Evolutionary conservation across 2,888 invertebrate species (phyloP).

Genomic region (Drosophila algonquin): DNA sequence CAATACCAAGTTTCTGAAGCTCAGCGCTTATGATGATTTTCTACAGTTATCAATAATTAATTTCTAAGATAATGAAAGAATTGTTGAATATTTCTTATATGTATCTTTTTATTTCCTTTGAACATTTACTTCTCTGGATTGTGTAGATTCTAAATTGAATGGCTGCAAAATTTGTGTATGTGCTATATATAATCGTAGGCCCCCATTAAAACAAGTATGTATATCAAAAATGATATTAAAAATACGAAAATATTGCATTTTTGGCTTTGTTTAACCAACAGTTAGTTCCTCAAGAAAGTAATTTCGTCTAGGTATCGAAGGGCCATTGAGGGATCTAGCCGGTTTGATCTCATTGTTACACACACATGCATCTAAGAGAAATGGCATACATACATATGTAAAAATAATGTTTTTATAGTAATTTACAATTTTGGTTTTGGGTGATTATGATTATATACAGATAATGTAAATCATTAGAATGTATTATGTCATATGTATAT

Average conservation of each 20-base stretch:
- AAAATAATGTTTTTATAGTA: neutral
- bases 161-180: neutral
- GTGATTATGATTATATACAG: conserved; percentile 13
- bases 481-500: neutral
- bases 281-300: neutral
- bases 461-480: neutral
- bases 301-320: neutral
- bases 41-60: too few relatives aligned
- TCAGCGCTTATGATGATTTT: too few relatives aligned
- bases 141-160: neutral
- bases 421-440: conserved; percentile 22
- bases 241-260: neutral
- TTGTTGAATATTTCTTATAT: neutral
- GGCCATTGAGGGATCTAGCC: neutral
- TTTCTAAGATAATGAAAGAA: too few relatives aligned
- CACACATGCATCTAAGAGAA: conserved; percentile 13
- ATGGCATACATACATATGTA: conserved; percentile 1
- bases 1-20: too few relatives aligned
- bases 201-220: neutral
- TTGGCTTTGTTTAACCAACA: conserved; percentile 1
- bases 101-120: conserved; percentile 3
- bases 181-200: conserved; percentile 8
- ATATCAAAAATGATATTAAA: neutral
- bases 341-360: neutral
- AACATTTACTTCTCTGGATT: conserved; percentile 3